These are phyloP conservation scores for Kryptolebias marmoratus DNA, from an alignment of 2,113 vertebrate genomes.

Conservation along the genomic window DNA sequence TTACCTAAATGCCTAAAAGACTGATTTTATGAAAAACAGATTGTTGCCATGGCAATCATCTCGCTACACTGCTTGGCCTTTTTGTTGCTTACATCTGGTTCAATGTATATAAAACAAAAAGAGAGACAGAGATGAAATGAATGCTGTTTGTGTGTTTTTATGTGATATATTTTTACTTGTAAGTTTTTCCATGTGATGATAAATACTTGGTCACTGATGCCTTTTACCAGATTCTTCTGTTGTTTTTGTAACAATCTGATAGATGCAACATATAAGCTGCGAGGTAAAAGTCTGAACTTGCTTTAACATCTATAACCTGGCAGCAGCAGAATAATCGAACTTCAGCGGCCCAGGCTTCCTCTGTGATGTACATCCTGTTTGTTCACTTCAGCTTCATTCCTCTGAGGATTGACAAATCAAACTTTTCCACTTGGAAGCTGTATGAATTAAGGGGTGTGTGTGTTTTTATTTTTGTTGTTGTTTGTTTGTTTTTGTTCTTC, in stretches of 20 bases:
- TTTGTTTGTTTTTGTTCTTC: conserved; percentile 22
- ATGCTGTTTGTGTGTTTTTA: conserved; percentile 14
- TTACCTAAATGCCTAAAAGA: neutral
- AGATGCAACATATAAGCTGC: conserved; percentile 14
- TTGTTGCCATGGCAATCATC: neutral
- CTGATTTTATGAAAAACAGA: neutral
- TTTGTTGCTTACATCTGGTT: neutral
- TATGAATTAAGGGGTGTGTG: conserved; percentile 18
- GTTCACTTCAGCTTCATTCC: conserved; percentile 21
- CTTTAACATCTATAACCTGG: conserved; percentile 10
- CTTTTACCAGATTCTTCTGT: conserved; percentile 11
- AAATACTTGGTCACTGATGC: conserved; percentile 40
- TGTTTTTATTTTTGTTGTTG: neutral
- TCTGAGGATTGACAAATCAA: neutral
- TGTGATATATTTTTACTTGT: conserved; percentile 5
- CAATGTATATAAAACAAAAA: conserved; percentile 7
- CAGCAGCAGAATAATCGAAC: conserved; percentile 18
- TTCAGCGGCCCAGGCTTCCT: conserved; percentile 6
- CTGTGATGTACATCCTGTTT: conserved; percentile 23
- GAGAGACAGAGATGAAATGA: neutral
- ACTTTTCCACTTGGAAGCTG: conserved; percentile 7
- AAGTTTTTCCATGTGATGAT: conserved; percentile 52
- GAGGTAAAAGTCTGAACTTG: conserved; percentile 8
- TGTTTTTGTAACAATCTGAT: conserved; percentile 25
- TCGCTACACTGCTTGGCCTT: neutral